Percentiles rank a stretch among this genome's conserved stretches.
Conservation (phyloP, 2,888 invertebrate genomes). For the Stenolophus ochropezus region DNA sequence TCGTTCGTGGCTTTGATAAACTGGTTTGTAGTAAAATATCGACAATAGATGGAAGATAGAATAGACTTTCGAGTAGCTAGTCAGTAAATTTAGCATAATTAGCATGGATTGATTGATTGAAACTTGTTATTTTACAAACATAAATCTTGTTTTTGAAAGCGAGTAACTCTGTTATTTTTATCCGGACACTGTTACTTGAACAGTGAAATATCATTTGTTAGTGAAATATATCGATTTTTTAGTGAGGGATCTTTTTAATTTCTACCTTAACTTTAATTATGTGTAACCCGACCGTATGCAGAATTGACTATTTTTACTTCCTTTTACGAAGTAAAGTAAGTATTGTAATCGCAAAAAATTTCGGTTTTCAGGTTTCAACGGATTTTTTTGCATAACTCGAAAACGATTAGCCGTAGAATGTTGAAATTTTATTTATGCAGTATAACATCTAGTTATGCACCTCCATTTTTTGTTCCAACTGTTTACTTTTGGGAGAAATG, state of each 20-base stretch:
- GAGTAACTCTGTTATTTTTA: conserved; percentile 33
- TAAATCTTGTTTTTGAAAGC: conserved; percentile 53
- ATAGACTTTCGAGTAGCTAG: conserved; percentile 58
- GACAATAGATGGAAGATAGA: conserved; percentile 54
- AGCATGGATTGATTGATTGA: conserved; percentile 55
- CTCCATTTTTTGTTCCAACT: no score
- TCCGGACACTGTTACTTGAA: conserved; percentile 35
- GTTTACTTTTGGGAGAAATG: no score
- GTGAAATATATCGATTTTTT: conserved; percentile 60
- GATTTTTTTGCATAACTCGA: no score
- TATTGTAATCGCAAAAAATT: no score
- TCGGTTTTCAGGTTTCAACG: no score
- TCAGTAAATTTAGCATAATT: conserved; percentile 58
- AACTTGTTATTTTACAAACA: conserved; percentile 53
- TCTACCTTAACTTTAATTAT: no score
- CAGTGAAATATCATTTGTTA: conserved; percentile 58
- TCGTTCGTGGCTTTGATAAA: conserved; percentile 50
- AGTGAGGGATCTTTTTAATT: conserved; percentile 45
- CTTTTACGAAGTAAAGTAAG: no score
- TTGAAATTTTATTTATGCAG: no score
- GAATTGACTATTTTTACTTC: no score
- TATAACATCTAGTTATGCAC: no score
- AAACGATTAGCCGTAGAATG: no score
- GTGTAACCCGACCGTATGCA: no score
- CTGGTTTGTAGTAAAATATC: conserved; percentile 45